Evolutionary conservation across 2,113 vertebrate genomes (phyloP).

Genomic region (Gorsachius goisagi): DNA sequence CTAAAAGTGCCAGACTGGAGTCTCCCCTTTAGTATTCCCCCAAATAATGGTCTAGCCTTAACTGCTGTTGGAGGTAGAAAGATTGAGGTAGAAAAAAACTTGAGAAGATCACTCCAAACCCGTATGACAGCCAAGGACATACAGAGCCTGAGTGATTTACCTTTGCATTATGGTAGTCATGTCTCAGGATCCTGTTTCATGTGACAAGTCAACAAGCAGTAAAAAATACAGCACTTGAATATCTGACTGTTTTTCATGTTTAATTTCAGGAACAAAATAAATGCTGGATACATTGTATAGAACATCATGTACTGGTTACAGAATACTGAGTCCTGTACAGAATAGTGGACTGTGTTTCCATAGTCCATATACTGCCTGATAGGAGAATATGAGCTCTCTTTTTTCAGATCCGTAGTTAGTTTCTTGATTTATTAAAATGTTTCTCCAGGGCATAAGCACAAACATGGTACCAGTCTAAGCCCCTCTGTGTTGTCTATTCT

Average conservation of each 20-base stretch:
- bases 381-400: neutral
- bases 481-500: neutral
- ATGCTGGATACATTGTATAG: neutral
- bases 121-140: constrained; percentile 1
- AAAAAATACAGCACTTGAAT: neutral
- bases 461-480: neutral
- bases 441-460: neutral
- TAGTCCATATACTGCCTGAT: neutral
- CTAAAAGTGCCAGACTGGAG: neutral
- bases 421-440: neutral
- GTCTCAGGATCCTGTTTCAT: neutral
- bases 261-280: constrained; percentile 12
- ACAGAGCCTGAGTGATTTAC: constrained; percentile 21
- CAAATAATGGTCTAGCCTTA: neutral
- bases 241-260: neutral
- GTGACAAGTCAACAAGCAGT: constrained; percentile 21
- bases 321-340: neutral
- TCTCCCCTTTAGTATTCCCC: neutral
- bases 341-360: neutral
- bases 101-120: constrained; percentile 6
- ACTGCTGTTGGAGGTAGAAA: neutral
- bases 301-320: neutral
- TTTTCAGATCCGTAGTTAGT: neutral
- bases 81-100: neutral
- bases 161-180: neutral